Percentiles rank a stretch among this genome's conserved stretches.
Evolutionary conservation across 1,140 invertebrate species (phyloP).

Genomic region (Platyscapa corneri): DNA sequence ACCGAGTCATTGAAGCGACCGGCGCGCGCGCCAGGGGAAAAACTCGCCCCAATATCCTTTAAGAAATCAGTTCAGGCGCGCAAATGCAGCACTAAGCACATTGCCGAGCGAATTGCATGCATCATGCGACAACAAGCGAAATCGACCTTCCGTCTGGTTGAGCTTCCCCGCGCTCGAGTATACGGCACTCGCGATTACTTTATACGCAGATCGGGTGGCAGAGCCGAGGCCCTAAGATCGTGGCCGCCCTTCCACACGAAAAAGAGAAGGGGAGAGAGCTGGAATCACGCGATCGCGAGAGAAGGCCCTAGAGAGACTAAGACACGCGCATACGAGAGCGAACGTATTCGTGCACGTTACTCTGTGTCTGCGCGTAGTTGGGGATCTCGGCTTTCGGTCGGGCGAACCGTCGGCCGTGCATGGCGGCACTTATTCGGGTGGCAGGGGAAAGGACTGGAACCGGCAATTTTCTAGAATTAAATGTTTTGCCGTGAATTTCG

Average conservation of each 20-base stretch:
- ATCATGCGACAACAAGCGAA: neutral
- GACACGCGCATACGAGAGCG: neutral
- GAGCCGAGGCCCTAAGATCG: neutral
- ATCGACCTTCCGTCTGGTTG: slow-evolving; percentile 2
- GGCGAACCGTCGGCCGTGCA: neutral
- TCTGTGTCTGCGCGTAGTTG: slow-evolving; percentile 12
- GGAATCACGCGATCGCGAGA: slow-evolving; percentile 37
- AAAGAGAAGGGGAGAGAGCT: neutral
- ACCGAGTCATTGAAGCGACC: too few relatives aligned
- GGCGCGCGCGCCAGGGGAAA: too few relatives aligned
- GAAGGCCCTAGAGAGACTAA: neutral
- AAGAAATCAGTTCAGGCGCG: neutral
- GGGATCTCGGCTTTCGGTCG: neutral
- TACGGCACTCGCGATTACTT: neutral
- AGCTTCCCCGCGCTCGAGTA: neutral
- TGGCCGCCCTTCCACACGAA: neutral
- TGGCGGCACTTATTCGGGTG: slow-evolving; percentile 14
- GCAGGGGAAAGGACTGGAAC: slow-evolving; percentile 10
- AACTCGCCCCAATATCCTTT: neutral
- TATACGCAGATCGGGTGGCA: neutral
- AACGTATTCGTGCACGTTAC: neutral
- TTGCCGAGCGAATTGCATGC: neutral
- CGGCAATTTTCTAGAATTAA: slow-evolving; percentile 47
- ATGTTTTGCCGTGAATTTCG: slow-evolving; percentile 37
- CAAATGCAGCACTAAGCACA: too few relatives aligned